Conservation (phyloP, 2,888 invertebrate genomes). For the Branchellion lobata region DNA sequence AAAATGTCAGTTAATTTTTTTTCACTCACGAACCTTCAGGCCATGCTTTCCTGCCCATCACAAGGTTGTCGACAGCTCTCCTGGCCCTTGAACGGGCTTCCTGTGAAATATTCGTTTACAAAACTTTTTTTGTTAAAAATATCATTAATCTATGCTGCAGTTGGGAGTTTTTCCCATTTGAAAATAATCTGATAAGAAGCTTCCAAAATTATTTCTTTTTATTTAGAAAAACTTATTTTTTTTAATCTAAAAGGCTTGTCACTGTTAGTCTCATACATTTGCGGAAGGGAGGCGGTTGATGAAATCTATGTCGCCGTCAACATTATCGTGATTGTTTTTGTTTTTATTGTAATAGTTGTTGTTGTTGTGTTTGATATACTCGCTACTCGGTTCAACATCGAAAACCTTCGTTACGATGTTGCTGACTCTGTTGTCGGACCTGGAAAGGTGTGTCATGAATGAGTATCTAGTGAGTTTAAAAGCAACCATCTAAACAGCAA, state of each 20-base stretch:
- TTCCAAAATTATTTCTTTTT: too few relatives aligned
- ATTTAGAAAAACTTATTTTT: neutral
- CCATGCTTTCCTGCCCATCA: conserved; percentile 58
- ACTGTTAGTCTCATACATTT: too few relatives aligned
- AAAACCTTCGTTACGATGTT: conserved; percentile 61
- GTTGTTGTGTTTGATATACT: conserved; percentile 44
- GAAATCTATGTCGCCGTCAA: conserved; percentile 59
- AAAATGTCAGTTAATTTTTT: too few relatives aligned
- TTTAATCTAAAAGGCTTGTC: too few relatives aligned
- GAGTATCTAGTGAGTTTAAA: too few relatives aligned
- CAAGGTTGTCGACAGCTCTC: conserved; percentile 52
- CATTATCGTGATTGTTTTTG: conserved; percentile 51
- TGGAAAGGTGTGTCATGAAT: neutral
- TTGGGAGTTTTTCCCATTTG: too few relatives aligned
- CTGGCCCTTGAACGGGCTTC: conserved; percentile 48
- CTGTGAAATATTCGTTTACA: too few relatives aligned
- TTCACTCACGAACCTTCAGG: conserved; percentile 55
- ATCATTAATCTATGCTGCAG: too few relatives aligned
- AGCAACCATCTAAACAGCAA: too few relatives aligned
- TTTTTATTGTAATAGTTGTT: neutral
- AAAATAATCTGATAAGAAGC: too few relatives aligned
- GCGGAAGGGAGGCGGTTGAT: conserved; percentile 51
- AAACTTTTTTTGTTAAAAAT: too few relatives aligned
- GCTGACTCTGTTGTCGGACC: conserved; percentile 55
- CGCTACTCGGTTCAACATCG: conserved; percentile 58